phyloP scores from a whole-genome alignment of 2,797 vertebrate species.

The Orestias chungarensis region DNA sequence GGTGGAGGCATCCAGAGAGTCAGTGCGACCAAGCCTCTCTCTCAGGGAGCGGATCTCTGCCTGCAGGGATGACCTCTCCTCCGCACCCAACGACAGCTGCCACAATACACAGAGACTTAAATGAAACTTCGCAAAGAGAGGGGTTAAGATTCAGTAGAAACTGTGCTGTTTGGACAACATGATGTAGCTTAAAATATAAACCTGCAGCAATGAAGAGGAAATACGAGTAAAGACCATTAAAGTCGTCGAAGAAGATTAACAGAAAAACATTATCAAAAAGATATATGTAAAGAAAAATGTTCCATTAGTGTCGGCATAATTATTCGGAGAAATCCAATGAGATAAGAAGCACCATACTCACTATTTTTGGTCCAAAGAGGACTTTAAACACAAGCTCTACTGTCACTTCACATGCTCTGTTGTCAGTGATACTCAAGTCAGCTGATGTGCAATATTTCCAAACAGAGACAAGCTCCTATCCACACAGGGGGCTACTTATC shows the following conservation, averaged over 20 bases:
- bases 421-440: conserved; percentile 58
- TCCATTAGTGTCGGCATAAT: too few species aligned
- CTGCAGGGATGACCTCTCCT: conserved; percentile 83
- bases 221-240: background rate
- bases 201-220: background rate
- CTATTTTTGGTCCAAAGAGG: conserved; percentile 15
- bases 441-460: conserved; percentile 55
- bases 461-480: conserved; percentile 26
- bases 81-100: conserved; percentile 83
- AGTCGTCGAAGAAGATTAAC: background rate
- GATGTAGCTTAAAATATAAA: background rate
- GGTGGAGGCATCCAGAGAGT: conserved; percentile 71
- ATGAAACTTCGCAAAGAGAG: background rate
- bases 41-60: conserved; percentile 80
- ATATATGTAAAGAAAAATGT: background rate
- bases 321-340: background rate
- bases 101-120: background rate
- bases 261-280: background rate
- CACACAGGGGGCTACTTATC: conserved; percentile 51
- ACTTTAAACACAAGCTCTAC: conserved; percentile 47
- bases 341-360: background rate
- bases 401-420: conserved; percentile 57
- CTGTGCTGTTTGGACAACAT: background rate
- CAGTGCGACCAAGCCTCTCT: conserved; percentile 75
- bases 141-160: background rate